These are phyloP conservation scores for Pseudopipra pipra DNA, from an alignment of 2,113 vertebrate genomes.

Conservation along the genomic window DNA sequence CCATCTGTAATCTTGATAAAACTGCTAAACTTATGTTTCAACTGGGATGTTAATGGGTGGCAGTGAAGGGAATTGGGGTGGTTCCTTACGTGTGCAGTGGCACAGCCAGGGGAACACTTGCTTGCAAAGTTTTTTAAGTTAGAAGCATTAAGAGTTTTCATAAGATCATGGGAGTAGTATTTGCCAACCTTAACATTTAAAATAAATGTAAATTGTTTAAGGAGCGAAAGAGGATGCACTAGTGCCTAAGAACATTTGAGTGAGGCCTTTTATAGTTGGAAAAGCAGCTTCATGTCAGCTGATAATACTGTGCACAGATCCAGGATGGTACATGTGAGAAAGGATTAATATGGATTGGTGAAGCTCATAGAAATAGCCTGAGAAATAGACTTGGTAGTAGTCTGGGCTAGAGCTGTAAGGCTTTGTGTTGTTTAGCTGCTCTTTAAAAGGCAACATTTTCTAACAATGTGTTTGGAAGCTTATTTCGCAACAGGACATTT, in stretches of 20 bases:
- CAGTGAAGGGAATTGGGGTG: accelerated
- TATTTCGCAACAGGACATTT: neutral
- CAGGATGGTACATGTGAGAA: neutral
- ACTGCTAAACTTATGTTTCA: neutral
- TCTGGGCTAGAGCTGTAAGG: neutral
- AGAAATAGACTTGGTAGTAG: neutral
- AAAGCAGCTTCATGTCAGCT: neutral
- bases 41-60: neutral
- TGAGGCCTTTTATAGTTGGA: neutral
- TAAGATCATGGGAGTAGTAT: neutral
- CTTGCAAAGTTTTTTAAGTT: neutral
- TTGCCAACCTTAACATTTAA: neutral
- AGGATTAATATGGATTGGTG: neutral
- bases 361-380: neutral
- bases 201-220: neutral
- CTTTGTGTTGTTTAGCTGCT: neutral
- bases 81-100: accelerated
- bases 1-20: neutral
- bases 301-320: neutral
- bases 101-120: neutral
- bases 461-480: neutral
- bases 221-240: neutral
- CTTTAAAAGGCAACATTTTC: neutral
- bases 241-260: neutral
- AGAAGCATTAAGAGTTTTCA: neutral